These are phyloP conservation scores for Sebastes baramenuke DNA, from an alignment of 2,797 vertebrate genomes.

Conservation along the genomic window DNA sequence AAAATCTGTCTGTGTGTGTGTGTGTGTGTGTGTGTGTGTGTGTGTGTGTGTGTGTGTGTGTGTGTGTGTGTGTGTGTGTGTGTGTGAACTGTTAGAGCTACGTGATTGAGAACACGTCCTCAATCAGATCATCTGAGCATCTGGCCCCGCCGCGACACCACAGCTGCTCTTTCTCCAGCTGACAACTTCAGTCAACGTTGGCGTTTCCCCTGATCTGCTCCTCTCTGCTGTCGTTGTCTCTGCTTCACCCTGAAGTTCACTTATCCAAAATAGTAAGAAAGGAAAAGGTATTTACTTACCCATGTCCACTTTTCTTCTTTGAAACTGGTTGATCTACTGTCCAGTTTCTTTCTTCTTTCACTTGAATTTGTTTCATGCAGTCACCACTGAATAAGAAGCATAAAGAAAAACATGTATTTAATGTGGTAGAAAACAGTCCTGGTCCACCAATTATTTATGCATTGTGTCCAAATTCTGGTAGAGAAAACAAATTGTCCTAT, in stretches of 20 bases:
- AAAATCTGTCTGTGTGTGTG: constrained; percentile 17
- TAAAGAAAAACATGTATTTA: neutral
- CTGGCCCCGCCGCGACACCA: constrained; percentile 41
- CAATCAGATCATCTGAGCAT: constrained; percentile 70
- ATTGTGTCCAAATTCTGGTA: neutral
- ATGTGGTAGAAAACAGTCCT: neutral
- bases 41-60: too few species aligned
- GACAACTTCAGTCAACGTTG: constrained; percentile 2
- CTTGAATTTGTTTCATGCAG: neutral
- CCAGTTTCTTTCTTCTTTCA: neutral
- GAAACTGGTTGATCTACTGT: neutral
- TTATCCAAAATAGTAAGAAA: neutral
- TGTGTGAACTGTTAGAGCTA: constrained; percentile 37
- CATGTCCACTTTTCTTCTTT: neutral
- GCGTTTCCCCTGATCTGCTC: neutral
- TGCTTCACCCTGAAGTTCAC: neutral
- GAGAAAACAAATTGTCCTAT: neutral
- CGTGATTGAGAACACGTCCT: constrained; percentile 61
- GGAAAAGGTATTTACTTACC: too few species aligned
- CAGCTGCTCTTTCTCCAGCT: constrained; percentile 65
- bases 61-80: neutral
- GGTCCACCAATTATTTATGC: neutral
- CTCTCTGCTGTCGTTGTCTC: neutral
- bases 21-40: neutral
- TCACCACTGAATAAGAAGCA: neutral